phyloP scores from a whole-genome alignment of 2,113 vertebrate genomes.

The Madoqua kirkii region DNA sequence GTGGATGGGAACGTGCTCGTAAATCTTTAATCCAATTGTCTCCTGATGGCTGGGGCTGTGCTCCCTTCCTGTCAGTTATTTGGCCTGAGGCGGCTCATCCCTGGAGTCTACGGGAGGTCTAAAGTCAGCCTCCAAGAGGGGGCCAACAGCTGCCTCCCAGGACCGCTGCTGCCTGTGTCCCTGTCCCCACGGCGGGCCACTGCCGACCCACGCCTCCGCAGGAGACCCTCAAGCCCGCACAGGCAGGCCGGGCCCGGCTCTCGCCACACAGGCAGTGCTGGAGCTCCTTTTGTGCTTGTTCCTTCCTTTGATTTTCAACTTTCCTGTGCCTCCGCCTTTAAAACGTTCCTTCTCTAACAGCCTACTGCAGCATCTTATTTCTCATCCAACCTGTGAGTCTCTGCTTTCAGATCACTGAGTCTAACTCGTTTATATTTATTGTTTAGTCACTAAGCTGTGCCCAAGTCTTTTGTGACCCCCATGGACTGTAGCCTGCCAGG shows the following conservation, averaged over 20 bases:
- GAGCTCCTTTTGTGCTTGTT: accelerated
- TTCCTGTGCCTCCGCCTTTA: background rate
- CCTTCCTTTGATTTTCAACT: background rate
- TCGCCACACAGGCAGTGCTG: accelerated
- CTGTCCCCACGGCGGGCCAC: background rate
- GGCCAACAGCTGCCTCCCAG: background rate
- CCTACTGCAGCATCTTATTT: accelerated
- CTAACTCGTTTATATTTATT: accelerated
- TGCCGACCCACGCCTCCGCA: background rate
- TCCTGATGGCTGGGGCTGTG: background rate
- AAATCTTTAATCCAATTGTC: background rate
- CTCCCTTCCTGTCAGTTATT: background rate
- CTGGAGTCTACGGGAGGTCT: background rate
- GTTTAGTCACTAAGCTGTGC: background rate
- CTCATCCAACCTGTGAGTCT: accelerated
- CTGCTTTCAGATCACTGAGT: accelerated
- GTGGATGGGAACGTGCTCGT: accelerated
- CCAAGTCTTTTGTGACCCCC: background rate
- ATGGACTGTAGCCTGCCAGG: background rate
- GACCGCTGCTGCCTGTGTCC: background rate
- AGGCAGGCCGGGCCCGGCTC: background rate
- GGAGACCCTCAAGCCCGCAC: background rate
- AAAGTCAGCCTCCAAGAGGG: background rate
- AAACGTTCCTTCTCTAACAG: background rate
- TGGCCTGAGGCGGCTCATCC: background rate